Evolutionary conservation across 2,797 vertebrate species (phyloP).

Genomic region (Ptychadena robeensis): DNA sequence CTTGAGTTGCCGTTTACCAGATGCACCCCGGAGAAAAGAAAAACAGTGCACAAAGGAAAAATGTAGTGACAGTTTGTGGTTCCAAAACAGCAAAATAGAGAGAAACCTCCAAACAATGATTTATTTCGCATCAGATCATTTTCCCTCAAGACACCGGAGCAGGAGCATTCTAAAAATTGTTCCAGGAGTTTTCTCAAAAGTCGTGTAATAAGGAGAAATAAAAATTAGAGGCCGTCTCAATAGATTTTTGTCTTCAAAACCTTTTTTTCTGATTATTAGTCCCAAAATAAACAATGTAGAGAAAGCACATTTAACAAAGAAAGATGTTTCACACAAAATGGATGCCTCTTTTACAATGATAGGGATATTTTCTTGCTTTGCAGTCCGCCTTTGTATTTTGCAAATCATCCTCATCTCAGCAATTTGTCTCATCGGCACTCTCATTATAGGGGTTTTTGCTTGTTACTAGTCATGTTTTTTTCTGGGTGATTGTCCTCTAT

Average conservation of each 20-base stretch:
- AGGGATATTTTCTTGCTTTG: constrained; percentile 1
- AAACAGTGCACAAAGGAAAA: not conserved
- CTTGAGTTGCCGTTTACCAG: not conserved
- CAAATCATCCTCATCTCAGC: not conserved
- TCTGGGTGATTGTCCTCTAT: not conserved
- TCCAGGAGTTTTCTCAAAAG: not conserved
- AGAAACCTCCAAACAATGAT: not conserved
- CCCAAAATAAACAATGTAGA: not conserved
- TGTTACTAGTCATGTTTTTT: not conserved
- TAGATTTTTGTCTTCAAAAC: not conserved
- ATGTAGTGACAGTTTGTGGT: not conserved
- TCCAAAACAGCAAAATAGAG: not conserved
- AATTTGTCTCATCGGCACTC: not conserved
- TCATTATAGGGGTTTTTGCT: not conserved
- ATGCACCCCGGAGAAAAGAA: too few species aligned
- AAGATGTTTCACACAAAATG: constrained; percentile 34
- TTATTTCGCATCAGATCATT: not conserved
- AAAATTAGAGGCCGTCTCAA: not conserved
- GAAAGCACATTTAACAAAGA: too few species aligned
- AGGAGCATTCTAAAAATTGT: not conserved
- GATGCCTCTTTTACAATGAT: constrained; percentile 11
- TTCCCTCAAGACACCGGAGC: not conserved
- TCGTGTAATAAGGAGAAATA: not conserved
- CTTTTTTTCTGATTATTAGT: not conserved
- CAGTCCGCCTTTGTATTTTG: constrained; percentile 38